phyloP scores from a whole-genome alignment of 1,140 invertebrate species.

The Neodiprion lecontei region DNA sequence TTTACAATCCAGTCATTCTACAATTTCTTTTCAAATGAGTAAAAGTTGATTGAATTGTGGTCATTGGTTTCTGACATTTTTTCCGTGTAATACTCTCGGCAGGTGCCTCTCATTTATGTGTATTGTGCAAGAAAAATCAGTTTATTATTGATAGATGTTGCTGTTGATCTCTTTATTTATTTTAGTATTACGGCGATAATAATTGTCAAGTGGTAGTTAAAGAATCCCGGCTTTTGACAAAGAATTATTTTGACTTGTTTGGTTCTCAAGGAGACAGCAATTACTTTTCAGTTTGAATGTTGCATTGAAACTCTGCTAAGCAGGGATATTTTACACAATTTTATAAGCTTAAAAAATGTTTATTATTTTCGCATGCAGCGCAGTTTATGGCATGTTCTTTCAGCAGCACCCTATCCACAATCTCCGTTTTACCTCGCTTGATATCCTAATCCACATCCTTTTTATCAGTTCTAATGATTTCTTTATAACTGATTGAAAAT shows the following conservation, averaged over 20 bases:
- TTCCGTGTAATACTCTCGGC: too few species aligned
- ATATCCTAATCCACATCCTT: background rate
- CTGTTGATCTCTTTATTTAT: background rate
- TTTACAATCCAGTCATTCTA: too few species aligned
- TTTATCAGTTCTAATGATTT: background rate
- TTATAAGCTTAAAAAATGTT: slow-evolving; percentile 25
- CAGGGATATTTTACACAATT: background rate
- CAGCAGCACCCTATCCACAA: background rate
- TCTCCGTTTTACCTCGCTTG: slow-evolving; percentile 9
- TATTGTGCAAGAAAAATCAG: background rate
- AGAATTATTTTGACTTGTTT: slow-evolving; percentile 19
- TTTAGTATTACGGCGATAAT: background rate
- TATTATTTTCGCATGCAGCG: slow-evolving; percentile 40
- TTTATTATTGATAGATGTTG: background rate
- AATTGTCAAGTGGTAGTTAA: background rate
- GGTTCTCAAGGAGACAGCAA: slow-evolving; percentile 40
- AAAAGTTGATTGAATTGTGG: too few species aligned
- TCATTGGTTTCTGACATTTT: too few species aligned
- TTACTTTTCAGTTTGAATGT: slow-evolving; percentile 52
- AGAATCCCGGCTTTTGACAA: background rate
- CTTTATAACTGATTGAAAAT: background rate
- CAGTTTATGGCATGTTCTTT: slow-evolving; percentile 36
- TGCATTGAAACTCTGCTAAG: slow-evolving; percentile 12
- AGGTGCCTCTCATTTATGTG: background rate
- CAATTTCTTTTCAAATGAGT: too few species aligned